Conservation (phyloP, 2,888 invertebrate species). For the Hypsopygia costalis region DNA sequence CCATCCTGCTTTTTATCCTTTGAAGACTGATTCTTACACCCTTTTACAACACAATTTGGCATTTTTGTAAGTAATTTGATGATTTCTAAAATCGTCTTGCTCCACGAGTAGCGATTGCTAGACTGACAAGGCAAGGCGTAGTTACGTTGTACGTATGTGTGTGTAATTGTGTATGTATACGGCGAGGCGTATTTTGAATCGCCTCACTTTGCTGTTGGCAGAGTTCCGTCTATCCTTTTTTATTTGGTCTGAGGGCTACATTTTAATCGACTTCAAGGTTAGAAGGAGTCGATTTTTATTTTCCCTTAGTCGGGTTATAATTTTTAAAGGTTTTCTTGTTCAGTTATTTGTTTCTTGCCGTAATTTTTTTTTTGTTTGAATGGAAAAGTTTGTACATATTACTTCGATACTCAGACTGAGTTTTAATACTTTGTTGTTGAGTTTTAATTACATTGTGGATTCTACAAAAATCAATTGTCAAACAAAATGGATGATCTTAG, state of each 20-base stretch:
- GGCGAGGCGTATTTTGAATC: conserved; percentile 4
- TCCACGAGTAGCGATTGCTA: conserved; percentile 1
- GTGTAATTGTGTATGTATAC: conserved; percentile 8
- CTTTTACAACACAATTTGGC: conserved; percentile 11
- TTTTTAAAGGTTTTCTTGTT: too few relatives aligned
- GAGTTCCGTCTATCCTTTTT: not conserved
- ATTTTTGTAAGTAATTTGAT: not conserved
- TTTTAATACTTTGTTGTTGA: too few relatives aligned
- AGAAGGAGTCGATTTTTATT: too few relatives aligned
- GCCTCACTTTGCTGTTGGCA: not conserved
- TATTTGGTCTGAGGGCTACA: conserved; percentile 1
- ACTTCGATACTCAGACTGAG: too few relatives aligned
- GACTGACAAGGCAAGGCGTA: conserved; percentile 1
- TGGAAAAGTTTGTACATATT: too few relatives aligned
- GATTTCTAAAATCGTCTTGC: conserved; percentile 1
- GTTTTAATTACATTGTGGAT: too few relatives aligned
- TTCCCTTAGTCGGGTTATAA: too few relatives aligned
- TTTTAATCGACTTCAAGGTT: too few relatives aligned
- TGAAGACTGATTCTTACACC: conserved; percentile 8
- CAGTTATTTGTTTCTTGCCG: too few relatives aligned
- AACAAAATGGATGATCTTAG: too few relatives aligned
- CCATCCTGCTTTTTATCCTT: conserved; percentile 11
- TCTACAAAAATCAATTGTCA: too few relatives aligned
- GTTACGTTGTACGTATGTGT: conserved; percentile 1
- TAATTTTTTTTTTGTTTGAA: too few relatives aligned